phyloP scores from a whole-genome alignment of 1,140 invertebrate genomes.

The Lycorma delicatula region DNA sequence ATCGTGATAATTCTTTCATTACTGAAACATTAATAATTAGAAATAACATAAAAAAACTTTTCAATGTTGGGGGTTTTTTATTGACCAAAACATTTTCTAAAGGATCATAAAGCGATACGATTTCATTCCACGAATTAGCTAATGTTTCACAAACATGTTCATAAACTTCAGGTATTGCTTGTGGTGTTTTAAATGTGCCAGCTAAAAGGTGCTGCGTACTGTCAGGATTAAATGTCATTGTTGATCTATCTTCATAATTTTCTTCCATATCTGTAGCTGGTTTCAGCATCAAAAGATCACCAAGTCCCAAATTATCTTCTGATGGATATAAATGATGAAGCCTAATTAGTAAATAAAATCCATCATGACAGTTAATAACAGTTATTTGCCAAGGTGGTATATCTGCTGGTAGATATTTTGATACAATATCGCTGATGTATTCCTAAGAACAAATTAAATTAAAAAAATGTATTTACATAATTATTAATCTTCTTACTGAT shows the following conservation, averaged over 20 bases:
- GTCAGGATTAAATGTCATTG: constrained; percentile 8
- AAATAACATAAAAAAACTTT: constrained; percentile 47
- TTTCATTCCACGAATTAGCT: constrained; percentile 69
- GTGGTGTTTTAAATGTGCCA: constrained; percentile 13
- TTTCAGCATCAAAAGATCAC: constrained; percentile 61
- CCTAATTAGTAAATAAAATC: constrained; percentile 61
- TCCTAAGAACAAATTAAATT: constrained; percentile 61
- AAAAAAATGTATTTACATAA: no score
- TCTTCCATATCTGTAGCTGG: constrained; percentile 32
- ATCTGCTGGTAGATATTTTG: constrained; percentile 57
- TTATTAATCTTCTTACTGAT: no score
- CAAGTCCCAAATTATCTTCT: constrained; percentile 57
- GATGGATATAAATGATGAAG: constrained; percentile 67
- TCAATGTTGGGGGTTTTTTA: constrained; percentile 49
- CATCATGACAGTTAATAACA: constrained; percentile 54
- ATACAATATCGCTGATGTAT: constrained; percentile 65
- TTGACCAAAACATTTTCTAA: constrained; percentile 55
- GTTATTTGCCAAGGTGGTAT: constrained; percentile 73
- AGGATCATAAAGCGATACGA: constrained; percentile 67
- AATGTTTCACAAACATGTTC: constrained; percentile 55
- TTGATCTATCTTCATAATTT: neutral
- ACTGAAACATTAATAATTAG: constrained; percentile 49
- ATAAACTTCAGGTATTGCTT: constrained; percentile 55
- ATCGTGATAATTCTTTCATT: constrained; percentile 43
- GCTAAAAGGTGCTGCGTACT: constrained; percentile 10